Conservation (phyloP, 1,140 invertebrate species). For the Cydia pomonella region DNA sequence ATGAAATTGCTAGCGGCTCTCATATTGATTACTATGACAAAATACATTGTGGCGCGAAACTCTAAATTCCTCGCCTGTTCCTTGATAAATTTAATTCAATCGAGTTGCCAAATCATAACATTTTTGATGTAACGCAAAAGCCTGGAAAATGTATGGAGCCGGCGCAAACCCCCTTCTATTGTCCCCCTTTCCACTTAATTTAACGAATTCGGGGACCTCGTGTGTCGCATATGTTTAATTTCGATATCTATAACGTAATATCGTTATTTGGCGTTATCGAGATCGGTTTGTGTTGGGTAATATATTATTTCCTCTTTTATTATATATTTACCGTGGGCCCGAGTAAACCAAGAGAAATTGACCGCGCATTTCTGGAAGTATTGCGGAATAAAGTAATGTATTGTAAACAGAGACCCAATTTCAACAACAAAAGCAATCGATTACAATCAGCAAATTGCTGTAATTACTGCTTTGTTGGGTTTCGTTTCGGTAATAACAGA, state of each 20-base stretch:
- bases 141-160: neutral
- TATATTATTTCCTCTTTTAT: constrained; percentile 3
- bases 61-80: neutral
- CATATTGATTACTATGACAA: no score
- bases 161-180: neutral
- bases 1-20: no score
- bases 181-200: constrained; percentile 18
- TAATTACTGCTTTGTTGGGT: no score
- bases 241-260: constrained; percentile 20
- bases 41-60: no score
- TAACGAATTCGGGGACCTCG: neutral
- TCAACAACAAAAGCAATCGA: no score
- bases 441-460: no score
- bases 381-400: neutral
- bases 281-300: constrained; percentile 18
- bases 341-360: neutral
- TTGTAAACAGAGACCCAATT: no score
- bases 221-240: constrained; percentile 23
- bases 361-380: neutral
- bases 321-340: neutral
- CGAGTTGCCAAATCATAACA: neutral
- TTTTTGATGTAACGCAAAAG: neutral
- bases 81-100: neutral
- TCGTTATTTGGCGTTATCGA: constrained; percentile 23
- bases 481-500: no score